phyloP scores from a whole-genome alignment of 2,888 invertebrate genomes.

The Litoditis marina region DNA sequence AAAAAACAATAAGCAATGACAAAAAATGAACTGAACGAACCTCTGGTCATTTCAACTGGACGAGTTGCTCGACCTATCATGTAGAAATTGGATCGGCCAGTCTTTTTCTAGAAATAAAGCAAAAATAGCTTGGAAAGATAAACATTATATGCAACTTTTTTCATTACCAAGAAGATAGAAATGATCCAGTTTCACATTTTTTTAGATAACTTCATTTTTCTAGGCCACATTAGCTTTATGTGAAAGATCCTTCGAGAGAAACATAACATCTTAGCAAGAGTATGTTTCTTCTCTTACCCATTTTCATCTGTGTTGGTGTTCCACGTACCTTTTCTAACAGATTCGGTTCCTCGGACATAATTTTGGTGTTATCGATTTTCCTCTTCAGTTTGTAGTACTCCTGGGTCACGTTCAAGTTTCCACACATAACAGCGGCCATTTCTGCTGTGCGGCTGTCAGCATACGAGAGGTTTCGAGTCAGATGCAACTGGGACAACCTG shows the following conservation, averaged over 20 bases:
- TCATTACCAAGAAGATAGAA: too few relatives aligned
- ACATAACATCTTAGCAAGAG: too few relatives aligned
- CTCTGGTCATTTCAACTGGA: slow-evolving; percentile 62
- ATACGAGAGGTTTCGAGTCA: slow-evolving; percentile 25
- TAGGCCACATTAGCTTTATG: too few relatives aligned
- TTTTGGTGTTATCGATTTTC: slow-evolving; percentile 15
- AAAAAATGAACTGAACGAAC: not conserved
- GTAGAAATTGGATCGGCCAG: slow-evolving; percentile 60
- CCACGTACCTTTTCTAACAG: slow-evolving; percentile 31
- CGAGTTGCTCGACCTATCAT: slow-evolving; percentile 63
- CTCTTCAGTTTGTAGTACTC: slow-evolving; percentile 31
- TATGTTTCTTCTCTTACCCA: too few relatives aligned
- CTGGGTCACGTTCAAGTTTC: slow-evolving; percentile 27
- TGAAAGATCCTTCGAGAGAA: too few relatives aligned
- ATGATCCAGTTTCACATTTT: too few relatives aligned
- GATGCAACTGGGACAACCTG: too few relatives aligned
- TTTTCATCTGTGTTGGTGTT: too few relatives aligned
- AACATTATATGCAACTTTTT: too few relatives aligned
- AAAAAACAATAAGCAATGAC: not conserved
- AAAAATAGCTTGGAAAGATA: not conserved
- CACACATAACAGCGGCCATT: slow-evolving; percentile 8
- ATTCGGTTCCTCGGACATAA: slow-evolving; percentile 27
- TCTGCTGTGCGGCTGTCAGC: slow-evolving; percentile 11
- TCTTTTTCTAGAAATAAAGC: slow-evolving; percentile 33
- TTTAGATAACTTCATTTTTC: too few relatives aligned